These are phyloP conservation scores for Athrips mouffetella DNA, from an alignment of 2,888 invertebrate genomes.

Conservation along the genomic window DNA sequence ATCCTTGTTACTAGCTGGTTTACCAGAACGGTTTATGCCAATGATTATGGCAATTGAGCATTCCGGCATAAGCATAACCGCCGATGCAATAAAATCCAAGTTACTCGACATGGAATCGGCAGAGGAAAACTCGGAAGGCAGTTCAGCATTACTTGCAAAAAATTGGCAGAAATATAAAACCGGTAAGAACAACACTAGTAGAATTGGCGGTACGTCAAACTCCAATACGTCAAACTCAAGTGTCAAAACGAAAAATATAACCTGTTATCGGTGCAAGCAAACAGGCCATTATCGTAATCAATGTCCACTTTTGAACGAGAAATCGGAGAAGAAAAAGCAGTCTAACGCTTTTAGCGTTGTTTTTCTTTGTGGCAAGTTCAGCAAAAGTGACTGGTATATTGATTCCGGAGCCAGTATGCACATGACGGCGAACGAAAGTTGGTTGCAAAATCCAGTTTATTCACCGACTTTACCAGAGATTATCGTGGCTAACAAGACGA, in stretches of 20 bases:
- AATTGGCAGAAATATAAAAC: background rate
- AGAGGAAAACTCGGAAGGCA: too few relatives aligned
- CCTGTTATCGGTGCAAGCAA: conserved; percentile 8
- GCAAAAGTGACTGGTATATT: too few relatives aligned
- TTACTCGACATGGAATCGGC: too few relatives aligned
- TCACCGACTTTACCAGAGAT: conserved; percentile 6
- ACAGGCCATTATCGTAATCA: conserved; percentile 11
- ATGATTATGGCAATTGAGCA: too few relatives aligned
- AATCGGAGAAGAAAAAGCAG: too few relatives aligned
- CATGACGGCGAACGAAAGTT: conserved; percentile 21
- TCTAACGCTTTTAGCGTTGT: too few relatives aligned
- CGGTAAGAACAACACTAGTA: background rate
- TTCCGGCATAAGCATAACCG: too few relatives aligned
- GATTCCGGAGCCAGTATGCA: conserved; percentile 25
- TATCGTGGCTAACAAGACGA: conserved; percentile 9
- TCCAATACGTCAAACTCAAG: conserved; percentile 3
- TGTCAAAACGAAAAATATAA: background rate
- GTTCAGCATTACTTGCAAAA: background rate
- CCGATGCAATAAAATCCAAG: too few relatives aligned
- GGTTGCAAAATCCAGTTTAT: conserved; percentile 2
- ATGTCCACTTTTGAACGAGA: conserved; percentile 4
- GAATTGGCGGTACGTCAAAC: background rate
- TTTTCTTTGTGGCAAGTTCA: too few relatives aligned
- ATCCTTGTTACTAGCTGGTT: conserved; percentile 12
- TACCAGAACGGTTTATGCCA: too few relatives aligned